Evolutionary conservation across 1,140 invertebrate genomes (phyloP).

Genomic region (Triops longicaudatus): DNA sequence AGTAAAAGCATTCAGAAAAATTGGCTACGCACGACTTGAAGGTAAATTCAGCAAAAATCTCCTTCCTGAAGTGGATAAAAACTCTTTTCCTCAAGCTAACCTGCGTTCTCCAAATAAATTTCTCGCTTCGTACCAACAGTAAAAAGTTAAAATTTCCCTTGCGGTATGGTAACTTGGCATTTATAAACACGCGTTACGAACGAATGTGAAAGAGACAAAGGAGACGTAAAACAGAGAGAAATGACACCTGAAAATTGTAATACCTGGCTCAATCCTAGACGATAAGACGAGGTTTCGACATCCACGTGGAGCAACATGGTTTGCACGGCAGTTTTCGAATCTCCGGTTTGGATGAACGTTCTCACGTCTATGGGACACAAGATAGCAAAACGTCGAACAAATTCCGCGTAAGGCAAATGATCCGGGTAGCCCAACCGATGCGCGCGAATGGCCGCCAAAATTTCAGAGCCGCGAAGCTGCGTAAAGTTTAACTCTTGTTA

Average conservation of each 20-base stretch:
- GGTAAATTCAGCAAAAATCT: too few relatives aligned
- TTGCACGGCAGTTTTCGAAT: slow-evolving; percentile 58
- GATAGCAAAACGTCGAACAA: slow-evolving; percentile 70
- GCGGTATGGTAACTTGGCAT: too few relatives aligned
- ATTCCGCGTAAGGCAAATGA: slow-evolving; percentile 76
- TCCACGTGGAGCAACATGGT: slow-evolving; percentile 77
- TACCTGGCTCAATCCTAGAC: slow-evolving; percentile 85
- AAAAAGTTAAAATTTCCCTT: too few relatives aligned
- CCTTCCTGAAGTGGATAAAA: too few relatives aligned
- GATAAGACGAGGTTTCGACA: slow-evolving; percentile 73
- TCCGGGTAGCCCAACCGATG: slow-evolving; percentile 91
- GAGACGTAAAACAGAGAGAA: slow-evolving; percentile 23
- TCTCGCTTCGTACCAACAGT: too few relatives aligned
- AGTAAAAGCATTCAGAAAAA: too few relatives aligned
- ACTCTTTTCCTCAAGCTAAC: too few relatives aligned
- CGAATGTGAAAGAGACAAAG: background rate
- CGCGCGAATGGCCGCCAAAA: slow-evolving; percentile 76
- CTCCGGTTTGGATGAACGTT: slow-evolving; percentile 45
- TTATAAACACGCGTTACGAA: too few relatives aligned
- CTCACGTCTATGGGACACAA: slow-evolving; percentile 49
- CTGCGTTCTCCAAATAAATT: too few relatives aligned
- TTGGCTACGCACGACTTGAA: too few relatives aligned
- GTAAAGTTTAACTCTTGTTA: slow-evolving; percentile 32
- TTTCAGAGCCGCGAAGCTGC: slow-evolving; percentile 79
- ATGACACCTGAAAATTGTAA: slow-evolving; percentile 34